phyloP scores from a whole-genome alignment of 2,797 vertebrate species.

The Chaetodon trifasciatus region DNA sequence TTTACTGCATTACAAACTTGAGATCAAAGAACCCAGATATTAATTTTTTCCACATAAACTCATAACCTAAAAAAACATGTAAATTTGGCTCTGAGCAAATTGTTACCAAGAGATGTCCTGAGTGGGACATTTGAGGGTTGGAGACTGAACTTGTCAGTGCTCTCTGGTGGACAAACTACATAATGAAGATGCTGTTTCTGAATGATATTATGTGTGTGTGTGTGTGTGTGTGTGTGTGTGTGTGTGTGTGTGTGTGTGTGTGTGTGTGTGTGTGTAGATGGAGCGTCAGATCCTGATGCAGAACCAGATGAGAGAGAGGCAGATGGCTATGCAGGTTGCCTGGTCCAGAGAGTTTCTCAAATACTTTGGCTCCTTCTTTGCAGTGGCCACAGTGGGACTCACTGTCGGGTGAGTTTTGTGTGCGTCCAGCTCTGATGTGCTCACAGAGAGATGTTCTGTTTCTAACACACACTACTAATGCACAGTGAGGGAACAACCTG shows the following conservation, averaged over 20 bases:
- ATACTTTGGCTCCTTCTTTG: constrained; percentile 90
- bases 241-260: constrained; percentile 11
- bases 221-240: not conserved
- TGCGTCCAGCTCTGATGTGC: not conserved
- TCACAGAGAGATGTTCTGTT: too few relatives aligned
- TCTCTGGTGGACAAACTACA: constrained; percentile 3
- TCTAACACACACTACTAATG: not conserved
- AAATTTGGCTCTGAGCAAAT: not conserved
- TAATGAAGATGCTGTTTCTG: not conserved
- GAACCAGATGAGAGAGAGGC: constrained; percentile 93
- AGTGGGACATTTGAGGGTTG: not conserved
- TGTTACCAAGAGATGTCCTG: not conserved
- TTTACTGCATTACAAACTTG: not conserved
- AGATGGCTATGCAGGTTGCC: constrained; percentile 93
- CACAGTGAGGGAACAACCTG: not conserved
- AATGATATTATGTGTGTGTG: not conserved
- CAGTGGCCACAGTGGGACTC: constrained; percentile 85
- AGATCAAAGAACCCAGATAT: not conserved
- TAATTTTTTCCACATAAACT: not conserved
- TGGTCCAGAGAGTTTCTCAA: constrained; percentile 93
- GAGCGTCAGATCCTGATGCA: constrained; percentile 94
- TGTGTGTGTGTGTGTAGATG: constrained; percentile 79
- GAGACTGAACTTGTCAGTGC: not conserved
- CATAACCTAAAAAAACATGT: not conserved
- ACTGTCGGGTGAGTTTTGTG: constrained; percentile 82